Evolutionary conservation across 1,140 invertebrate species (phyloP), one percentile per base, ranked within the genome.

Genomic region (Euura lappo): DNA sequence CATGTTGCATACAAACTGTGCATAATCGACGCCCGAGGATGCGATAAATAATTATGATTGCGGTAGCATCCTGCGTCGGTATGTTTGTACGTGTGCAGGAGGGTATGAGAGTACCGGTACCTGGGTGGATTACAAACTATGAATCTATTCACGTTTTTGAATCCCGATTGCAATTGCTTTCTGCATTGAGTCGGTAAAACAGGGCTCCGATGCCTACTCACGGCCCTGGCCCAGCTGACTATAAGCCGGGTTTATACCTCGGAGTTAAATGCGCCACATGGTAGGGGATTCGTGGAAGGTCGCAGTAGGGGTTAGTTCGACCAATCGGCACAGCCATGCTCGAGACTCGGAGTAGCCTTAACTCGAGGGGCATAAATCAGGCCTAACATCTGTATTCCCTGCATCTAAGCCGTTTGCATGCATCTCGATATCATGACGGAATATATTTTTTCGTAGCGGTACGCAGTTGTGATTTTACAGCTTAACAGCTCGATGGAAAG

Each of bases 141-240:
- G 28, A 28, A 28, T 28, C 28, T 28, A 28, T 28, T 28, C 28
- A 28, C 28, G 28, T 28, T 28, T 28, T 28, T 1, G 1, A 28
- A 28, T 28, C 13, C 8, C 10, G 13, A 60, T n/a, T 60, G 51
- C 13, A 60, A 60, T 51, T 6, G 13, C 51, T n/a, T 60, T n/a
- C 51, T 60, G 51, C 51, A 60, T 8, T 5, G 51, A 60, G 51
- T 60, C 51, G 13, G 13, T 60, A 60, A 60, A 60, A 60, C 51
- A 28, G 51, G n/a, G 43, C 46, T 28, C 46, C 10, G 45, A 43
- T 42, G 2, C 7, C 44, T 28, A 8, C 68, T 0, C 79, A 86
- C 87, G 81, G 68, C 71, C 84, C 83, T 88, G 86, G 71, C 78
- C 82, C 86, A 86, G 86, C 86, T 88, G 87, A 86, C 84, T 84